phyloP scores from a whole-genome alignment of 2,113 vertebrate species.

The Serinus canaria region DNA sequence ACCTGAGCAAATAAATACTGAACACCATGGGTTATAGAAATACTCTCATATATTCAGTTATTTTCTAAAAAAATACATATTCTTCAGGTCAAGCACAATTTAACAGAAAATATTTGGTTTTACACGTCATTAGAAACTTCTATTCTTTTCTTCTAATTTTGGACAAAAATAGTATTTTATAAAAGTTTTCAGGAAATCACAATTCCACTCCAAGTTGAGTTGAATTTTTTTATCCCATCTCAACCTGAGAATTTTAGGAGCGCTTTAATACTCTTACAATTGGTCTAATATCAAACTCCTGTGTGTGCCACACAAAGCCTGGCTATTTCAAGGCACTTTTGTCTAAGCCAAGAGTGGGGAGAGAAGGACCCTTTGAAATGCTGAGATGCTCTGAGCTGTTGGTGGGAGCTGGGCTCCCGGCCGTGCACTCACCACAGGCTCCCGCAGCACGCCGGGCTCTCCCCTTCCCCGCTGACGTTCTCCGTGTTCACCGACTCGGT shows the following conservation, averaged over 20 bases:
- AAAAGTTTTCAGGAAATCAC: background rate
- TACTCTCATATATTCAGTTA: background rate
- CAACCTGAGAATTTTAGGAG: background rate
- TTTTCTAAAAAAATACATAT: background rate
- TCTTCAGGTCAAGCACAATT: background rate
- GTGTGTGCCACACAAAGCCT: background rate
- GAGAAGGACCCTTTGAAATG: no score
- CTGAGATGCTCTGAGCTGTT: background rate
- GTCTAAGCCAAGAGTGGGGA: accelerated
- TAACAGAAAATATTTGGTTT: background rate
- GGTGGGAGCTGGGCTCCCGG: accelerated
- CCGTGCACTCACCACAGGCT: conserved; percentile 83
- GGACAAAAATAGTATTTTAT: background rate
- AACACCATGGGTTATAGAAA: background rate
- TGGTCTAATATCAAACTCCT: background rate
- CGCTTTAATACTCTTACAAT: background rate
- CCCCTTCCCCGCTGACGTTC: conserved; percentile 87
- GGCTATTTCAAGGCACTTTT: background rate
- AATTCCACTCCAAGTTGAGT: background rate
- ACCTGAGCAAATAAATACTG: background rate
- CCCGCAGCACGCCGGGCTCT: conserved; percentile 84
- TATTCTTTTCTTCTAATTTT: background rate
- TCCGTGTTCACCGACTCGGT: conserved; percentile 95
- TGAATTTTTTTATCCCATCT: background rate
- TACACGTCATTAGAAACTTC: background rate